phyloP scores from a whole-genome alignment of 2,113 vertebrate genomes.

The Suncus etruscus region DNA sequence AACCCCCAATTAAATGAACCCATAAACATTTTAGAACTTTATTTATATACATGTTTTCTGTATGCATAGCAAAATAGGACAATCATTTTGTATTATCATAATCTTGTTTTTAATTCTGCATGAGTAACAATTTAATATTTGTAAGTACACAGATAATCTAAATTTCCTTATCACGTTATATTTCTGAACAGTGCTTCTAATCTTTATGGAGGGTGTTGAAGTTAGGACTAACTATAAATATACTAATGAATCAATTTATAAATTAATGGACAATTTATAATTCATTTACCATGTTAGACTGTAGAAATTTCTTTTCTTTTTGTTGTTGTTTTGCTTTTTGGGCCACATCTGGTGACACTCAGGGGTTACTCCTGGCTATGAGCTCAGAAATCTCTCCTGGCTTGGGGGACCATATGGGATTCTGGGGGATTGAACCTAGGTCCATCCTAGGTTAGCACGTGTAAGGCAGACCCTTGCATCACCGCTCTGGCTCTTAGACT shows the following conservation, averaged over 20 bases:
- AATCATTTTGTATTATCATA: constrained; percentile 30
- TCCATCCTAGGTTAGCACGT: too few species aligned
- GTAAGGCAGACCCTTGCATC: too few species aligned
- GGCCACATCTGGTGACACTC: too few species aligned
- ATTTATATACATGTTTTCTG: neutral
- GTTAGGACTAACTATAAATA: constrained; percentile 5
- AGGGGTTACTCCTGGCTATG: too few species aligned
- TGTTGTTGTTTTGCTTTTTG: too few species aligned
- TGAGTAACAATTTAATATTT: constrained; percentile 44
- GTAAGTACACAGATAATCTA: neutral
- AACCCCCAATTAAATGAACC: constrained; percentile 35
- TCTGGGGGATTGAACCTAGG: too few species aligned
- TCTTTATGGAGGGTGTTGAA: neutral
- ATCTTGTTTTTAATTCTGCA: constrained; percentile 35
- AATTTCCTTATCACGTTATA: constrained; percentile 53
- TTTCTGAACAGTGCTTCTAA: constrained; percentile 30
- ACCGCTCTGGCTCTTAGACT: too few species aligned
- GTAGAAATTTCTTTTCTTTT: neutral
- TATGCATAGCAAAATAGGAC: constrained; percentile 13
- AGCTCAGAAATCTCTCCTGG: too few species aligned
- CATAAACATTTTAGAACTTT: neutral
- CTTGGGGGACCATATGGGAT: too few species aligned
- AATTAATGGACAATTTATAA: constrained; percentile 44
- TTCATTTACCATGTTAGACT: constrained; percentile 20
- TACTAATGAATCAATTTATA: constrained; percentile 43